Base-by-base conservation (phyloP, 1,140 invertebrate genomes). In the Ctenoplectra terminalis region DNA sequence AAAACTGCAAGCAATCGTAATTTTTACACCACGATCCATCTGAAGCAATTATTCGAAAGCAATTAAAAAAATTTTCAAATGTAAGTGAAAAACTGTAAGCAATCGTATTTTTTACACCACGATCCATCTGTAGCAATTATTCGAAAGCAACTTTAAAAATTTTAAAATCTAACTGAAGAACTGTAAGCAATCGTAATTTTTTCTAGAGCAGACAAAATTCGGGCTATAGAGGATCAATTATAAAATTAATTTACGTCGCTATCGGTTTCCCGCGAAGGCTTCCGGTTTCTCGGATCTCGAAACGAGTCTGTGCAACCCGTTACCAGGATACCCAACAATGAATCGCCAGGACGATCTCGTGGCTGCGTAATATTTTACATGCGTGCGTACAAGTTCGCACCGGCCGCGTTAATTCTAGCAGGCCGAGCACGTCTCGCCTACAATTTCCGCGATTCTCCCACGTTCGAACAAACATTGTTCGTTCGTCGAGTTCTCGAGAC, bases 371-470 rank as follows among this genome's bases (percentile, higher is more conserved):
- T 50, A 50, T 63, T 56, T 54, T 31, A 31, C n/a, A 48, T 13
- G 58, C n/a, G 17, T 63, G 54, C 9, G 34, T 46, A 46, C 15
- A 6, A 54, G 77, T 64, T 80, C 69, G 46, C 69, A 34, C 70
- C 23, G 9, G 15, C 1, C 34, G 77, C 29, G 70, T 80, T 80
- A 73, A 80, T 82, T 66, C 54, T 34, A n/a, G 43, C 58, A 63
- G 34, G 20, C 29, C 13, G 26, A 52, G n/a, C 52, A 50, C 50
- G 48, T 70, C 77, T 70, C 61, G 29, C 71, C 34, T 66, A 75
- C 54, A 43, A 69, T 81, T 73, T 83, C 63, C 71, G 43, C 40
- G 63, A 64, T 75, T 82, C 72, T 83, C 82, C 69, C 82, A 83
- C 76, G 82, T 73, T 81, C 50, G 43, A 46, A 5, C 23, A 31